phyloP scores from a whole-genome alignment of 2,888 invertebrate genomes.

The Ceriagrion tenellum region DNA sequence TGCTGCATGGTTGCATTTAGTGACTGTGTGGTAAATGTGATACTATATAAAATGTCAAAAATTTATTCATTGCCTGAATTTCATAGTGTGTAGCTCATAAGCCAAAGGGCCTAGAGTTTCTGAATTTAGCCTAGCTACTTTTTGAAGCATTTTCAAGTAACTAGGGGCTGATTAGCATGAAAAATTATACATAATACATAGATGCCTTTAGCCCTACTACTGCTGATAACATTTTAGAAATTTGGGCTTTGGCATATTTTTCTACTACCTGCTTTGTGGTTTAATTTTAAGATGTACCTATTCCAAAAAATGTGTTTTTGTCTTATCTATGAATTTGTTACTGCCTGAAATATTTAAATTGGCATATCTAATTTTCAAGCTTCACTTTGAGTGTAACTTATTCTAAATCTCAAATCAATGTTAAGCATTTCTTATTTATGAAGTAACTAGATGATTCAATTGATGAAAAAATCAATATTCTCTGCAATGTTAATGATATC shows the following conservation, averaged over 20 bases:
- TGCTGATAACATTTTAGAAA: conserved; percentile 49
- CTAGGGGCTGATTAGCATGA: conserved; percentile 59
- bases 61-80: conserved; percentile 61
- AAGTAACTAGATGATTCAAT: neutral
- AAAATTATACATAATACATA: conserved; percentile 37
- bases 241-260: conserved; percentile 46
- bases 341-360: neutral
- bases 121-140: conserved; percentile 49
- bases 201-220: conserved; percentile 52
- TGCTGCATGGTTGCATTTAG: conserved; percentile 72
- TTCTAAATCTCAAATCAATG: neutral
- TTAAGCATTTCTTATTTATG: neutral
- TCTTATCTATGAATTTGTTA: neutral
- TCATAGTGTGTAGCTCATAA: conserved; percentile 61
- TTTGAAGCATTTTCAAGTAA: conserved; percentile 40
- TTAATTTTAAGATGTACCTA: neutral
- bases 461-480: neutral
- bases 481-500: neutral
- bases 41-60: conserved; percentile 54
- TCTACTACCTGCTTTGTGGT: neutral
- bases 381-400: neutral
- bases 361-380: neutral
- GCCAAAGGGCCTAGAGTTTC: conserved; percentile 60
- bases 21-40: conserved; percentile 67
- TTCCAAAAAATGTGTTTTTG: neutral